Evolutionary conservation across 2,888 invertebrate species (phyloP).

Genomic region (Philhelius pedissequus): DNA sequence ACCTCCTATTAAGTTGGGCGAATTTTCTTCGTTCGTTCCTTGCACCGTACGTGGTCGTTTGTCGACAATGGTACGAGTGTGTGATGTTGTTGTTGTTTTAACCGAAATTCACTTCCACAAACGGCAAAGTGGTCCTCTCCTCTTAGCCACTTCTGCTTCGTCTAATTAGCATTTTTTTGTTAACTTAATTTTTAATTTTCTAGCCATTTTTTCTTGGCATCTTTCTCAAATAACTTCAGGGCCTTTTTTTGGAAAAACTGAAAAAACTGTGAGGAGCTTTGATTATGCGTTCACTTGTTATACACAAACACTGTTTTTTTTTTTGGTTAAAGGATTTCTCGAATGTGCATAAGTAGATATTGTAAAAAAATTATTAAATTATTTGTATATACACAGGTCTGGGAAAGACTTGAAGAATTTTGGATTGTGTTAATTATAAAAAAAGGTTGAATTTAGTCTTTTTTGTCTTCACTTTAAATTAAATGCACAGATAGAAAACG

Average conservation of each 20-base stretch:
- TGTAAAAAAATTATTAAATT: constrained; percentile 7
- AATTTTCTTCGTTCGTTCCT: constrained; percentile 58
- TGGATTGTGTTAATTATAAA: constrained; percentile 4
- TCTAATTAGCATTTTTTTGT: constrained; percentile 64
- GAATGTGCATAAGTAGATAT: constrained; percentile 7
- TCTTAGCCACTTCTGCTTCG: constrained; percentile 53
- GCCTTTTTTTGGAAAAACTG: background rate
- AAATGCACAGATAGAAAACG: constrained; percentile 15
- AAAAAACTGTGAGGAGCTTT: background rate
- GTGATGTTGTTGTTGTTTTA: constrained; percentile 43
- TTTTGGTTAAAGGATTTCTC: constrained; percentile 1
- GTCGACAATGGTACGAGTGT: background rate
- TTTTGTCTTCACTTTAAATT: constrained; percentile 30
- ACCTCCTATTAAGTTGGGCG: constrained; percentile 67
- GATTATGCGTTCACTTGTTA: constrained; percentile 32
- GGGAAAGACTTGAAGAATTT: background rate
- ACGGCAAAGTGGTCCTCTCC: constrained; percentile 36
- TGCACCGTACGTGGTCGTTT: constrained; percentile 37
- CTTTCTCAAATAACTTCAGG: background rate
- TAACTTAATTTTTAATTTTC: background rate
- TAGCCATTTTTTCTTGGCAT: background rate
- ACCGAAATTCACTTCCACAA: constrained; percentile 42
- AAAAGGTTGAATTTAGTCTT: background rate
- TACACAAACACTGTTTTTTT: constrained; percentile 13
- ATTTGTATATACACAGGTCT: background rate